Evolutionary conservation across 2,888 invertebrate species (phyloP).

Genomic region (Bugulina stolonifera): DNA sequence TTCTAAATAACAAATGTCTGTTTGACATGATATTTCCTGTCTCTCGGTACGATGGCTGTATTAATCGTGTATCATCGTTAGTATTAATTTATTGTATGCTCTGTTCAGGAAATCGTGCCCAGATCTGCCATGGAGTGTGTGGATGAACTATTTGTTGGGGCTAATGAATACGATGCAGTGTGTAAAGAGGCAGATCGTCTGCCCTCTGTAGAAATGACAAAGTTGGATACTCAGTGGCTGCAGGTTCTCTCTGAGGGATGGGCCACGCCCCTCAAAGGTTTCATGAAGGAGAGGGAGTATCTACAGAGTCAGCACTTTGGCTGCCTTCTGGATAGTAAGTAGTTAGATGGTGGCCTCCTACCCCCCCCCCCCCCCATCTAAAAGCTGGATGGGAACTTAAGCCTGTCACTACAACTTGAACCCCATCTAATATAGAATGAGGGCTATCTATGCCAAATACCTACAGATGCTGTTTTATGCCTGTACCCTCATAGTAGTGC

Average conservation of each 20-base stretch:
- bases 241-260: slow-evolving; percentile 92
- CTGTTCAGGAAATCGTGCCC: slow-evolving; percentile 13
- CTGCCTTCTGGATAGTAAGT: slow-evolving; percentile 63
- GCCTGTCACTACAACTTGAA: too few species aligned
- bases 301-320: slow-evolving; percentile 87
- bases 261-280: slow-evolving; percentile 91
- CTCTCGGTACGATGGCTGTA: too few species aligned
- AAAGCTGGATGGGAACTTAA: too few species aligned
- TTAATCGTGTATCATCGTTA: too few species aligned
- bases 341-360: not conserved
- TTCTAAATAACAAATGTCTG: too few species aligned
- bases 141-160: slow-evolving; percentile 72
- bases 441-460: too few species aligned
- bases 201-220: slow-evolving; percentile 70
- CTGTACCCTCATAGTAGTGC: too few species aligned
- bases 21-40: too few species aligned
- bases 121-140: not conserved
- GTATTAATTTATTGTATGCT: too few species aligned
- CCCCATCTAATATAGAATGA: too few species aligned
- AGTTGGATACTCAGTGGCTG: slow-evolving; percentile 86
- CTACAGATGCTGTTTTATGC: too few species aligned
- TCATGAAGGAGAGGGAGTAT: slow-evolving; percentile 94
- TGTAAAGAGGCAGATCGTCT: slow-evolving; percentile 69
- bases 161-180: slow-evolving; percentile 61
- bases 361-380: too few species aligned